phyloP scores from a whole-genome alignment of 1,140 invertebrate genomes.

The fruit fly (Drosophila melanogaster) region Release_6_plus_ISO1_MT NT_037436.4:19080001-19080500 shows the following conservation, averaged over 20 bases:
- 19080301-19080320: too few species aligned
- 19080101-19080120: slow-evolving; percentile 48
- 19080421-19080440: too few species aligned
- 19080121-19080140: slow-evolving; percentile 76
- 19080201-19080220: slow-evolving; percentile 3
- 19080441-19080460: too few species aligned
- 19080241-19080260: neutral
- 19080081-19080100: slow-evolving; percentile 56
- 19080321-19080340: too few species aligned
- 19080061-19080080: slow-evolving; percentile 69
- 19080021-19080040: neutral
- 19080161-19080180: slow-evolving; percentile 16
- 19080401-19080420: too few species aligned
- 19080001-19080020: neutral
- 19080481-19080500: too few species aligned
- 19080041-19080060: slow-evolving; percentile 43
- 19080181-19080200: slow-evolving; percentile 41
- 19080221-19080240: neutral
- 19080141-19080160: slow-evolving; percentile 43
- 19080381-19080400: too few species aligned
- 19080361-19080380: too few species aligned
- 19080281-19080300: too few species aligned
- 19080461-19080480: too few species aligned
- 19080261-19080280: too few species aligned
- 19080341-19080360: too few species aligned